Evolutionary conservation across 1,140 invertebrate species (phyloP), one percentile per base, ranked within the genome.

Genomic region (Drosophila nasuta): DNA sequence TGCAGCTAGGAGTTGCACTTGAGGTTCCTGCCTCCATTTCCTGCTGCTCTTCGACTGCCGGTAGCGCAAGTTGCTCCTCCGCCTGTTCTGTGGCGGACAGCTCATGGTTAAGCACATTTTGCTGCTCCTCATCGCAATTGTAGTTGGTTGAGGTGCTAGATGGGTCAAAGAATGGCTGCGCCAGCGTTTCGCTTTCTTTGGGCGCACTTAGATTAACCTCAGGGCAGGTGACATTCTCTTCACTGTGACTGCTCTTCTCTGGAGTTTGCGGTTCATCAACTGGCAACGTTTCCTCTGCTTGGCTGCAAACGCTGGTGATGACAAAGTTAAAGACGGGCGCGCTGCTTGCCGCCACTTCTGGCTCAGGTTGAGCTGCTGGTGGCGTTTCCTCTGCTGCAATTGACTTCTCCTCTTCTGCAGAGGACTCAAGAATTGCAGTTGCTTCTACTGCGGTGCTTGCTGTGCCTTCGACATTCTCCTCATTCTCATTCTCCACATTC

Each of bases 101-200:
- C 49, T 91, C 83, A 20, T 92, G 91, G 56, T 92, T 92, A 5
- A 91, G 78, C 30, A 82, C 56, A 77, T 92, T 92, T 41, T 92
- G 91, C 15, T 75, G 81, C 59, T 92, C 91, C 59, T 92, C 91
- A 35, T 82, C 82, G n/a, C 79, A 82, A 41, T 64, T 58, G 17
- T 41, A 59, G 63, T 57, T 52, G 2, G 25, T 51, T n/a, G 57
- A 45, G 4, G 46, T 3, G 30, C 13, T 45, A 4, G 25, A 5
- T 28, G 60, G 1, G 20, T 67, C 51, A 6, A 46, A 48, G 8
- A 62, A 58, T 0, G 83, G 83, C 35, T 71, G 35, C 11, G 85
- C 81, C 17, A 57, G 35, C 10, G 54, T 54, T 71, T 90, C 79
- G 51, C 7, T 70, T 1, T 88, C 85, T 45, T 88, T 89, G 10